Percentiles rank a stretch among this genome's conserved stretches.
Evolutionary conservation across 2,888 invertebrate species (phyloP).

Genomic region (Graphium colonna): DNA sequence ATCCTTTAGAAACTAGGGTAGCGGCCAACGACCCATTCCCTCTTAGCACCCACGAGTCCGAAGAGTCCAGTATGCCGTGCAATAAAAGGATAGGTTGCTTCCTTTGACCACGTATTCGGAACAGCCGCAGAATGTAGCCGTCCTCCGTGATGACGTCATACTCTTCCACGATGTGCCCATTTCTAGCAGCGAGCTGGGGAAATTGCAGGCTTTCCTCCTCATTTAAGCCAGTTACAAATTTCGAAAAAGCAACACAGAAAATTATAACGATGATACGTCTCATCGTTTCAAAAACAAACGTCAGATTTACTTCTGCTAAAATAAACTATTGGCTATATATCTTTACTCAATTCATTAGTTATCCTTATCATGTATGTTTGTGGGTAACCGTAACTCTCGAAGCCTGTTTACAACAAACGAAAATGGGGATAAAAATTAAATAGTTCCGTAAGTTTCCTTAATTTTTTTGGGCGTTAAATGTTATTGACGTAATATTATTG

Average conservation of each 20-base stretch:
- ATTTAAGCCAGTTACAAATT: neutral
- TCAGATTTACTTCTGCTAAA: neutral
- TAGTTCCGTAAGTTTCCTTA: too few relatives aligned
- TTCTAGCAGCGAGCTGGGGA: conserved; percentile 28
- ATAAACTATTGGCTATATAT: neutral
- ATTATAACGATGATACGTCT: neutral
- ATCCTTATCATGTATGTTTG: neutral
- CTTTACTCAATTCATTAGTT: neutral
- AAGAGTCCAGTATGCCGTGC: conserved; percentile 44
- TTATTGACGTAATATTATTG: too few relatives aligned
- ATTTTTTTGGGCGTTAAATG: too few relatives aligned
- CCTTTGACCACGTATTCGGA: conserved; percentile 50
- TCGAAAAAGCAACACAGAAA: neutral
- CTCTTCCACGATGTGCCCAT: conserved; percentile 29
- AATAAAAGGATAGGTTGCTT: conserved; percentile 39
- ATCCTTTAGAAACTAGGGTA: conserved; percentile 64
- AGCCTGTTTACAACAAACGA: neutral
- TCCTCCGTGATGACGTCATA: conserved; percentile 40
- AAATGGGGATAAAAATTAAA: too few relatives aligned
- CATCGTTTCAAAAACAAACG: neutral
- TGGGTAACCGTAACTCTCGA: conserved; percentile 5
- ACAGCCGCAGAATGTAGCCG: conserved; percentile 46
- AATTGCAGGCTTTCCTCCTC: conserved; percentile 23
- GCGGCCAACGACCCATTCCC: conserved; percentile 42
- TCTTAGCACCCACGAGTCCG: conserved; percentile 42